Base-by-base conservation (phyloP, 2,113 vertebrate genomes). In the Mandrillus leucophaeus region DNA sequence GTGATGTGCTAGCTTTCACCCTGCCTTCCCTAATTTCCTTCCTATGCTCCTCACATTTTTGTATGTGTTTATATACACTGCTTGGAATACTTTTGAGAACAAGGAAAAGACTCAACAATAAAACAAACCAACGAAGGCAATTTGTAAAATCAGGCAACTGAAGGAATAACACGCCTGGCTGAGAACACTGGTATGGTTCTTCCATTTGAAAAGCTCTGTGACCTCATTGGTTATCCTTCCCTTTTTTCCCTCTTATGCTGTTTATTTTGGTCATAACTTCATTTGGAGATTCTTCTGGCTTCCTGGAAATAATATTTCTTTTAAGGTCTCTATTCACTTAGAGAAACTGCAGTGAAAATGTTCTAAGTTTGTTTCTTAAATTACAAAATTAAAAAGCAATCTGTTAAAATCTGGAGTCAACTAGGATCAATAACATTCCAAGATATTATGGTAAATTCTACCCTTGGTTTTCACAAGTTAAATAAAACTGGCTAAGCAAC, bases 401-500 rank as follows among this genome's bases (percentile, higher is more conserved):
- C 59, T 45, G 88, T 84, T 40, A 84, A 84, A 92, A 83, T 66
- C 45, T 90, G 25, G 57, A 50, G n/a, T 72, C 38, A 32, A 55
- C n/a, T 18, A 84, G 79, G 3, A 88, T 66, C 38, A 57, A 43
- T 55, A 88, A 30, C 9, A 45, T 72, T 66, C 32, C 20, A 92
- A 79, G 25, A 81, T 17, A 72, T 1, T 52, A 7, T 32, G 4
- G 18, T 68, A 59, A 92, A 75, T 59, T 48, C 12, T 35, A 25
- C 12, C 30, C 22, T 66, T 55, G 17, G 20, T 76, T 88, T 80
- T 79, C 22, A 85, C 45, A 85, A 85, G 40, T 92, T 89, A 85
- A 78, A 96, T 85, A 92, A 78, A 88, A 94, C n/a, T 64, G 92
- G 82, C 52, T 30, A 81, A 90, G 17, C 61, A 88, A 88, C 79